A percentile compares a stretch with the other conserved stretches of the same genome.
These are phyloP conservation scores for Macquaria ambigua DNA, from an alignment of 2,113 vertebrate genomes.

Conservation along the genomic window DNA sequence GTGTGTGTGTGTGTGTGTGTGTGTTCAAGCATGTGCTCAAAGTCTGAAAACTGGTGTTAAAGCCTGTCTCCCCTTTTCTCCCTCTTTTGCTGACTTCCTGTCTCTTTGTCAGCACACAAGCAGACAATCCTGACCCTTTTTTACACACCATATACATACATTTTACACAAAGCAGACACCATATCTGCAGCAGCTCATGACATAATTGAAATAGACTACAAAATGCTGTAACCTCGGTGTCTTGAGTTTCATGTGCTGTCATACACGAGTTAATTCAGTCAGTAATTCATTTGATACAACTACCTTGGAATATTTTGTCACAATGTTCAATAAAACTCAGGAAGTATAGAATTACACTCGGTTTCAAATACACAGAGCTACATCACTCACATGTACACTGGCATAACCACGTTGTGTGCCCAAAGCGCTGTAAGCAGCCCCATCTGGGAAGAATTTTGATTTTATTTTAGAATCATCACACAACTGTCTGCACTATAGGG, in stretches of 20 bases:
- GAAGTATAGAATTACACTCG: neutral
- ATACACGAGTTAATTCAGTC: neutral
- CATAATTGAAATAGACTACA: neutral
- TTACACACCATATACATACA: neutral
- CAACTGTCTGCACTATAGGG: neutral
- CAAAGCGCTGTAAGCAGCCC: conserved; percentile 28
- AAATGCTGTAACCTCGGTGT: neutral
- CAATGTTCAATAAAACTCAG: neutral
- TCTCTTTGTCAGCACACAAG: neutral
- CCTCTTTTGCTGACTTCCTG: conserved; percentile 15
- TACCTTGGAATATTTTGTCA: neutral
- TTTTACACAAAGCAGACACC: neutral
- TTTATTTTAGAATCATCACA: conserved; percentile 26
- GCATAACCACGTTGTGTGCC: conserved; percentile 10
- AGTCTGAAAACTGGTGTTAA: conserved; percentile 16
- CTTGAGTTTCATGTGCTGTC: neutral
- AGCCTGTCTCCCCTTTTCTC: conserved; percentile 3
- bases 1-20: conserved; percentile 6
- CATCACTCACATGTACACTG: conserved; percentile 22
- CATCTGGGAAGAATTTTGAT: conserved; percentile 47
- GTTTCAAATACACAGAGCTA: neutral
- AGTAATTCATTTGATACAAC: neutral
- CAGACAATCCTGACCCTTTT: neutral
- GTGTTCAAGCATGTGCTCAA: neutral
- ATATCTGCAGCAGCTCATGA: neutral